Base-by-base conservation (phyloP, 2,797 vertebrate genomes). In the Orestias chungarensis region DNA sequence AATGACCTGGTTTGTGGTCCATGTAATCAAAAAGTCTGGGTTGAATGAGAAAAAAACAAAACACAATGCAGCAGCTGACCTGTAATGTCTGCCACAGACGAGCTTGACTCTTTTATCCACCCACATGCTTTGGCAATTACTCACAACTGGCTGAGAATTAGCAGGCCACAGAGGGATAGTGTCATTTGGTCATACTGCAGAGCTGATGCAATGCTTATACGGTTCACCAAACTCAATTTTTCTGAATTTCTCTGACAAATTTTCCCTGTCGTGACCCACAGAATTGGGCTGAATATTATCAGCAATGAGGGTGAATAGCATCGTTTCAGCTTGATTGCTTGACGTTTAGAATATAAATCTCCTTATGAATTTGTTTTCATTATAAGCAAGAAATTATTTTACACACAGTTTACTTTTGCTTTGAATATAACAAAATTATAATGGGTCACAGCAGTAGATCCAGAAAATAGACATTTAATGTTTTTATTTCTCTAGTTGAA, bases 21-120 rank as follows among this genome's bases (percentile, higher is more conserved):
- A 70, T 93, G 91, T 90, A 91, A 93, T 87, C 90, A 78, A 90
- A 86, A 89, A 83, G 66, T 78, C 71, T 74, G 78, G 79, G 74
- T 72, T 31, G 71, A 79, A 80, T 6, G 67, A 79, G 84, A 75
- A 87, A 81, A 71, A 78, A 88, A 86, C 81, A 82, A 64, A 80
- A 88, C 83, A 84, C 76, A 86, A 84, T 70, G 77, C 73, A 80
- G 86, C 89, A 89, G 88, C 87, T 89, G 88, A 93, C 68, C 66
- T 89, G 78, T 89, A 86, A 93, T 88, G 84, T 75, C 78, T 69
- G 86, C 83, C 91, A 90, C 75, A 89, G 81, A 85, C 73, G 66
- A 68, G 74, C 80, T 76, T 44, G 75, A 77, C 52, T 80, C 80
- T 70, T 73, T 77, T 65, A 70, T 65, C 42, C 62, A 8, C 78